Percentiles rank a stretch among this genome's conserved stretches.
phyloP scores from a whole-genome alignment of 1,140 invertebrate species.

The Diabrotica undecimpunctata region DNA sequence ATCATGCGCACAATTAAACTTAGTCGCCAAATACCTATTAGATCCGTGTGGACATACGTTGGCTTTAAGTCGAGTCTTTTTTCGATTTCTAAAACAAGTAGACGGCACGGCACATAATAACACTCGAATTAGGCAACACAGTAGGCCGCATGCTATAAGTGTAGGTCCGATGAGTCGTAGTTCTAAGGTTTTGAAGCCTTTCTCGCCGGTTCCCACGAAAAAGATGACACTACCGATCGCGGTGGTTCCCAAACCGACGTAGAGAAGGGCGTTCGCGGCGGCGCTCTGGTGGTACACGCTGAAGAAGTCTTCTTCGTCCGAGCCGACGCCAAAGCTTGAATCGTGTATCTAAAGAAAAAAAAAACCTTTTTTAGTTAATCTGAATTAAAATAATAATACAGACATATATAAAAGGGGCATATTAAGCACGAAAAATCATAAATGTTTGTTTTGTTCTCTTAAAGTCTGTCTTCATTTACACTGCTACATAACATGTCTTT shows the following conservation, averaged over 20 bases:
- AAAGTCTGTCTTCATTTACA: no score
- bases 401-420: no score
- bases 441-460: no score
- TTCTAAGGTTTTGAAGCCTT: constrained; percentile 82
- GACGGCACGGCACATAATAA: constrained; percentile 55
- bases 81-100: constrained; percentile 41
- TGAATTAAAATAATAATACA: no score
- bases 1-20: constrained; percentile 24
- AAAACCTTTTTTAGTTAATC: background rate
- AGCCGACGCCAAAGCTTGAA: constrained; percentile 65
- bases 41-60: constrained; percentile 40
- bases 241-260: constrained; percentile 78
- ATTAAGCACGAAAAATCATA: no score
- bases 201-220: constrained; percentile 84
- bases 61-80: constrained; percentile 42
- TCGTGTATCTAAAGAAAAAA: constrained; percentile 64
- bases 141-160: constrained; percentile 53
- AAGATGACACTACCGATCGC: constrained; percentile 80
- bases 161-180: constrained; percentile 78
- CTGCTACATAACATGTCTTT: no score
- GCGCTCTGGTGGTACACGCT: constrained; percentile 57
- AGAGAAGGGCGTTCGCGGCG: constrained; percentile 72
- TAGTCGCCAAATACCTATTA: constrained; percentile 25
- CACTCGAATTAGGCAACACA: constrained; percentile 57
- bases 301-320: constrained; percentile 59